These are phyloP conservation scores for Isichthys henryi DNA, from an alignment of 2,113 vertebrate genomes.

Conservation along the genomic window DNA sequence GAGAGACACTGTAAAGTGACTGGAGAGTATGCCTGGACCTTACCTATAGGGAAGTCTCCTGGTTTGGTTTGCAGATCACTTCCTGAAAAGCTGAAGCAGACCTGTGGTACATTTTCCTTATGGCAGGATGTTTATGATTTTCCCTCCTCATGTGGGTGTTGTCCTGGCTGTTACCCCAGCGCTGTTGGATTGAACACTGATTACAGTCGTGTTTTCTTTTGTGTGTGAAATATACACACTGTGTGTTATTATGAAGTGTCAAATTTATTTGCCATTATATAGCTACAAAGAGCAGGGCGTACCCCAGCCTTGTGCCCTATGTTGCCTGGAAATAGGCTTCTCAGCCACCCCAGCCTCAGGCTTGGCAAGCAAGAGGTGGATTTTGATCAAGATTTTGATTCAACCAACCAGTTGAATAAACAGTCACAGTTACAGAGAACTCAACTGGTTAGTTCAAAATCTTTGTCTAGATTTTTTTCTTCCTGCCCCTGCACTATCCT, in stretches of 20 bases:
- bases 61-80: constrained; percentile 4
- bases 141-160: not conserved
- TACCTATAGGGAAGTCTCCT: constrained; percentile 16
- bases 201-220: not conserved
- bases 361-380: not conserved
- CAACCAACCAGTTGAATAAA: not conserved
- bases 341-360: not conserved
- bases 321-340: not conserved
- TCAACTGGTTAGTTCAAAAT: not conserved
- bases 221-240: not conserved
- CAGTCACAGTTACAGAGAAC: not conserved
- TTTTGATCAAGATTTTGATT: not conserved
- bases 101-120: constrained; percentile 6
- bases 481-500: not conserved
- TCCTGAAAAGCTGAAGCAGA: constrained; percentile 10
- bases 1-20: not conserved
- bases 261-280: not conserved
- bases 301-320: not conserved
- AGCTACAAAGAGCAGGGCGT: not conserved
- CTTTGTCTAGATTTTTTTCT: not conserved
- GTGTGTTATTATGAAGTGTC: not conserved
- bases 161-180: not conserved
- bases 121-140: constrained; percentile 25
- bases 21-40: not conserved
- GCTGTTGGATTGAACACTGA: not conserved